Conservation (phyloP, 2,888 invertebrate species). For the Campopleginae sp. region DNA sequence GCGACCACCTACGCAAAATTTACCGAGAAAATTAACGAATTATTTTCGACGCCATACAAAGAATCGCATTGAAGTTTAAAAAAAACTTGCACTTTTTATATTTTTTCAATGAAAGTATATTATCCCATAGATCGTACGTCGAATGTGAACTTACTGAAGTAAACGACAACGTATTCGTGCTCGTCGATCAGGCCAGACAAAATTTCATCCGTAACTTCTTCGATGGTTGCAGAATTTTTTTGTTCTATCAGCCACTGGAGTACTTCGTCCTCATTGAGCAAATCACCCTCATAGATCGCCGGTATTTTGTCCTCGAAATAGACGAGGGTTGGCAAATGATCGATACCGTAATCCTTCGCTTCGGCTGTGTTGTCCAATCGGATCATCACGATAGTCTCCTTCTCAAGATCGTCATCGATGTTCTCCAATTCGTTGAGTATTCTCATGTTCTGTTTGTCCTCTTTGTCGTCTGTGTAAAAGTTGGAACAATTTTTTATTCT, state of each 20-base stretch:
- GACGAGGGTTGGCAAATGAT: conserved; percentile 93
- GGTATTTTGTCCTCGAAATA: conserved; percentile 97
- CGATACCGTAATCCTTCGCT: conserved; percentile 95
- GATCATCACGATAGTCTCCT: conserved; percentile 95
- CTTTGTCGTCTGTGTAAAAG: conserved; percentile 90
- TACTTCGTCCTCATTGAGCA: conserved; percentile 96
- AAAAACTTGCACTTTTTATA: not conserved
- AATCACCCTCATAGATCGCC: conserved; percentile 95
- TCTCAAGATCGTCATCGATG: conserved; percentile 95
- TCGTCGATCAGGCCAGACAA: conserved; percentile 93
- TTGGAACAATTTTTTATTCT: conserved; percentile 10
- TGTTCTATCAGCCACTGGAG: conserved; percentile 95
- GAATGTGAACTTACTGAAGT: conserved; percentile 89
- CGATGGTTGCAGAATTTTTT: conserved; percentile 95
- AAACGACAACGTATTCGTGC: conserved; percentile 97
- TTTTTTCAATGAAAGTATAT: not conserved
- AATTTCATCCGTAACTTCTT: conserved; percentile 97
- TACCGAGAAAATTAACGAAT: not conserved
- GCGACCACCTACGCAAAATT: conserved; percentile 87
- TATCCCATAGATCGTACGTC: no score
- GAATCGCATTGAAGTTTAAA: not conserved
- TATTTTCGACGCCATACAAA: conserved; percentile 10
- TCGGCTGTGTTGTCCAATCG: conserved; percentile 95
- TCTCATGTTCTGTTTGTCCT: conserved; percentile 94
- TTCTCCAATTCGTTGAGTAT: conserved; percentile 95